These are phyloP conservation scores for Lottia scabra DNA, from an alignment of 2,888 invertebrate species.

Conservation along the genomic window DNA sequence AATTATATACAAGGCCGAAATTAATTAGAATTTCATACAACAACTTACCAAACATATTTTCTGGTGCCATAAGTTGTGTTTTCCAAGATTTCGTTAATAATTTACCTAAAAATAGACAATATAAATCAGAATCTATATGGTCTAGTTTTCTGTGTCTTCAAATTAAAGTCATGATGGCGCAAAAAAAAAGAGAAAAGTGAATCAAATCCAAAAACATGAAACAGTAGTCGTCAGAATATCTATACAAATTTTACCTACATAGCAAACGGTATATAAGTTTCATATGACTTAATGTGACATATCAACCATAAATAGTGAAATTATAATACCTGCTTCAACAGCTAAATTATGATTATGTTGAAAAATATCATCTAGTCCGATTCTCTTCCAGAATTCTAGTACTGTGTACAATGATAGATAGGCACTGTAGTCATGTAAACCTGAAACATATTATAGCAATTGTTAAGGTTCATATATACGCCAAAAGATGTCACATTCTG, in stretches of 20 bases:
- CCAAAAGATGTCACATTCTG: too few species aligned
- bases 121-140: too few species aligned
- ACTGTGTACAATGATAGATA: constrained; percentile 59
- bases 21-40: not conserved
- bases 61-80: constrained; percentile 50
- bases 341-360: constrained; percentile 49
- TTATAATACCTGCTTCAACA: constrained; percentile 48
- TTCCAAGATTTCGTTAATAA: constrained; percentile 52
- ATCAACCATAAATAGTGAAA: not conserved
- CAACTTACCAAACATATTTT: constrained; percentile 59
- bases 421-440: constrained; percentile 64
- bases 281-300: too few species aligned
- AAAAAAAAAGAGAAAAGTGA: too few species aligned
- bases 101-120: constrained; percentile 36
- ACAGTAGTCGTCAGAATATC: too few species aligned
- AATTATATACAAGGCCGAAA: too few species aligned
- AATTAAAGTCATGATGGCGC: too few species aligned
- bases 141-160: too few species aligned
- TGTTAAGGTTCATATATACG: too few species aligned
- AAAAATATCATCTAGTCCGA: constrained; percentile 43
- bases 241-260: too few species aligned
- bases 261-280: too few species aligned
- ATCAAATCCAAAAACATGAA: too few species aligned
- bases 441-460: constrained; percentile 37
- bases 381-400: constrained; percentile 60